Evolutionary conservation across 2,113 vertebrate genomes (phyloP).

Genomic region (Notothenia coriiceps): DNA sequence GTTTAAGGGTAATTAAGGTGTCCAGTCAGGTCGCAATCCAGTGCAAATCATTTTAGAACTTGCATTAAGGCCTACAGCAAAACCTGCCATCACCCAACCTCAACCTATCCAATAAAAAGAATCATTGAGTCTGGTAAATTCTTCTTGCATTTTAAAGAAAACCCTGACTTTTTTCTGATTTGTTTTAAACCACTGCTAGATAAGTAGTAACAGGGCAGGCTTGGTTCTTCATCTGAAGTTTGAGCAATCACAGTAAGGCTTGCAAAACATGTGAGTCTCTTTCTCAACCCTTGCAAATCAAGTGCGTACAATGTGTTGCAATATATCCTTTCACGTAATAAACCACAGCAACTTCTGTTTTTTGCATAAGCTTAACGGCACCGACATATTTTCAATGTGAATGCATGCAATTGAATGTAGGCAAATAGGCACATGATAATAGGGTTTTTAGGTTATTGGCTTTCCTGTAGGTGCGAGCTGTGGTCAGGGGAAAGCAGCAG

Average conservation of each 20-base stretch:
- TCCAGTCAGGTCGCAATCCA: background rate
- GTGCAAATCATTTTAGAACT: background rate
- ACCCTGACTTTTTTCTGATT: background rate
- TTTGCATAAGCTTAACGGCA: background rate
- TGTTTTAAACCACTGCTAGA: background rate
- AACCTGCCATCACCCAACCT: background rate
- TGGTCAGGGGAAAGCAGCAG: background rate
- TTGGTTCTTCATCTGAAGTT: background rate
- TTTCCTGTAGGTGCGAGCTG: background rate
- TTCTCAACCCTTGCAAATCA: background rate
- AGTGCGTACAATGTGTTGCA: background rate
- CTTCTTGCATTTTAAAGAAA: background rate
- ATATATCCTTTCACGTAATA: constrained; percentile 7
- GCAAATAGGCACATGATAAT: background rate
- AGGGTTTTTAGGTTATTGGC: background rate
- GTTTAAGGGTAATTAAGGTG: background rate
- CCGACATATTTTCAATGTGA: background rate
- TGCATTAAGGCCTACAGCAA: background rate
- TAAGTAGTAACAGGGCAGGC: background rate
- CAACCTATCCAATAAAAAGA: background rate
- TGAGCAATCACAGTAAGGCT: background rate
- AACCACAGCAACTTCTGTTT: constrained; percentile 28
- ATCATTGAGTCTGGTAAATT: too few species aligned
- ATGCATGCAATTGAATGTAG: background rate
- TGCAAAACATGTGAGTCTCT: background rate